Evolutionary conservation across 2,113 vertebrate species (phyloP), one percentile per base, ranked within the genome.

Genomic region (Onychostoma macrolepis): DNA sequence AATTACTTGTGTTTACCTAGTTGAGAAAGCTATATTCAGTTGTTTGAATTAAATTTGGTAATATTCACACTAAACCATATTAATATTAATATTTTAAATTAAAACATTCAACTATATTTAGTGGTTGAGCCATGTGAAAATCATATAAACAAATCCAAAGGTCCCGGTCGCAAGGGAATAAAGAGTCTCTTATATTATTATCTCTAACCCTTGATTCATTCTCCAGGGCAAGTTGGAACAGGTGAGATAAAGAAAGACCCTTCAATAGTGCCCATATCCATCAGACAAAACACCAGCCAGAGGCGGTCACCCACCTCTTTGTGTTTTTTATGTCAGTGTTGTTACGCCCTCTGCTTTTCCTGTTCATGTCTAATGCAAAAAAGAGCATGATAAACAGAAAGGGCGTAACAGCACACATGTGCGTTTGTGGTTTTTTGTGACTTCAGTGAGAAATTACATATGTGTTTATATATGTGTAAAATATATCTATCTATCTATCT

Each of bases 191-290:
- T 83, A 7, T 50, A 30, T 48, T 7, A 10, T 67, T 50, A 53
- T 78, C 58, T 67, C 6, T 71, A 45, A 8, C 15, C 43, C 63
- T n/a, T 48, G 41, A 71, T 36, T 71, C 63, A 53, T 69, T 83
- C 63, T 83, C 10, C 28, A 36, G 19, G 80, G 65, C 65, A 83
- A 50, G 63, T 71, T 71, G 63, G 41, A 69, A 63, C 63, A 83
- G 43, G 63, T 33, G 6, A 69, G 21, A 24, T 65, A 30, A 71
- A 53, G 26, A 77, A 71, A 78, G 80, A 45, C 80, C 80, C 61
- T 82, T 82, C 38, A 45, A 15, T 53, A 71, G 28, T 33, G 48
- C 41, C 63, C 63, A 83, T 5, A 71, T 83, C 33, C 33, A 24
- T 17, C 3, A 83, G 81, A 71, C 63, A 71, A 48, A 24, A 21